Percentiles rank a stretch among this genome's conserved stretches.
phyloP scores from a whole-genome alignment of 2,797 vertebrate genomes.

The Mus spretus region DNA sequence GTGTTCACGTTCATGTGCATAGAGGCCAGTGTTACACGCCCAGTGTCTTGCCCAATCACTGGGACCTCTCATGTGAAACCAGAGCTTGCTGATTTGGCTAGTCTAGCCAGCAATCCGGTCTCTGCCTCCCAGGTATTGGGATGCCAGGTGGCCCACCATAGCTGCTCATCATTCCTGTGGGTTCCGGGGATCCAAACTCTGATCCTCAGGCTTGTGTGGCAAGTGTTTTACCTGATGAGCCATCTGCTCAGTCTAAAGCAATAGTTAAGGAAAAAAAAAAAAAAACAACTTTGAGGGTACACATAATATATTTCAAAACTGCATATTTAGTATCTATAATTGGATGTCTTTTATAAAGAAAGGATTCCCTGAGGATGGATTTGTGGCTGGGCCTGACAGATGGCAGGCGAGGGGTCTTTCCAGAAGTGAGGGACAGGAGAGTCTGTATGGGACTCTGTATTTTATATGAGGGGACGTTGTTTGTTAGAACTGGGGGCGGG shows the following conservation, averaged over 20 bases:
- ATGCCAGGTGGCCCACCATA: not conserved
- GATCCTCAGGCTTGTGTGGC: not conserved
- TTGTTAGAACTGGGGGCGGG: not conserved
- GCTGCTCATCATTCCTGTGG: not conserved
- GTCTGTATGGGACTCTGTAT: not conserved
- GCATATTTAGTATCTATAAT: not conserved
- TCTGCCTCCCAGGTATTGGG: not conserved
- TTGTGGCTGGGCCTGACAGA: not conserved
- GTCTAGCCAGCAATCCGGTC: not conserved
- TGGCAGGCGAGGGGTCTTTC: not conserved
- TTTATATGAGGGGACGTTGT: not conserved
- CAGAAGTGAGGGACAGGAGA: not conserved
- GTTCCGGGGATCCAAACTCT: not conserved
- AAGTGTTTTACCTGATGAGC: not conserved
- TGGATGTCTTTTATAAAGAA: not conserved
- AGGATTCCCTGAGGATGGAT: not conserved
- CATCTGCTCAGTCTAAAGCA: not conserved
- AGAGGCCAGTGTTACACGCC: not conserved
- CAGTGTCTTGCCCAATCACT: not conserved
- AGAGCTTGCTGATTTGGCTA: not conserved
- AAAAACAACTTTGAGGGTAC: not conserved
- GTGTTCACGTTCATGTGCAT: not conserved
- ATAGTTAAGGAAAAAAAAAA: not conserved
- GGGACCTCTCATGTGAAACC: not conserved
- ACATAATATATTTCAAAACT: conserved; percentile 13